phyloP scores from a whole-genome alignment of 2,888 invertebrate genomes.

The Eurytoma californica region DNA sequence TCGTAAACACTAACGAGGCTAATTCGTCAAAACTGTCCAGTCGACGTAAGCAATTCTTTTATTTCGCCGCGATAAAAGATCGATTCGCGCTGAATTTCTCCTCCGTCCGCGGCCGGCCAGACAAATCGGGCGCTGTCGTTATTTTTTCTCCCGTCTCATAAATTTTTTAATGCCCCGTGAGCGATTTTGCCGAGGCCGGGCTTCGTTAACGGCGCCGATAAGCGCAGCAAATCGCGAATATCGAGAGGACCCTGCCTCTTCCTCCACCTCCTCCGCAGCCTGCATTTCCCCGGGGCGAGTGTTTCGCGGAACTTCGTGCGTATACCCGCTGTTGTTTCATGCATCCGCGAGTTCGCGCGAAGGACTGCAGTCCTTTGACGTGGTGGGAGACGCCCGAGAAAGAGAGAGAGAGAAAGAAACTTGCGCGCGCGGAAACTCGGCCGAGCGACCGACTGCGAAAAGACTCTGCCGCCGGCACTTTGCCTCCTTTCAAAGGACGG shows the following conservation, averaged over 20 bases:
- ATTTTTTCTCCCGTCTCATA: conserved; percentile 29
- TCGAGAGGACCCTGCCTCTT: neutral
- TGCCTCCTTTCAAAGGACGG: conserved; percentile 47
- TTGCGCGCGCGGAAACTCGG: conserved; percentile 35
- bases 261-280: neutral
- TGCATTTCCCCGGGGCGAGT: neutral
- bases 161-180: conserved; percentile 45
- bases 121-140: conserved; percentile 43
- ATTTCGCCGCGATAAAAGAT: conserved; percentile 49
- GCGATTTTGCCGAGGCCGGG: conserved; percentile 6
- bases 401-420: conserved; percentile 24
- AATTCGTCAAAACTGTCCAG: conserved; percentile 68
- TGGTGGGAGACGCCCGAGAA: no score
- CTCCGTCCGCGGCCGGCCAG: neutral
- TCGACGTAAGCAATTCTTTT: conserved; percentile 62
- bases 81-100: conserved; percentile 24
- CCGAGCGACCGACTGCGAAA: conserved; percentile 40
- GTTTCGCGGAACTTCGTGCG: neutral
- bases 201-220: conserved; percentile 27
- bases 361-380: conserved; percentile 49
- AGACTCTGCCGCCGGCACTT: conserved; percentile 48
- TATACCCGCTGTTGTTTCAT: conserved; percentile 36
- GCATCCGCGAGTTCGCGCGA: conserved; percentile 38
- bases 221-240: conserved; percentile 3
- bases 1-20: conserved; percentile 66